A percentile compares a stretch with the other conserved stretches of the same genome.
These are phyloP conservation scores for Tetropium fuscum DNA, from an alignment of 2,888 invertebrate species.

Conservation along the genomic window DNA sequence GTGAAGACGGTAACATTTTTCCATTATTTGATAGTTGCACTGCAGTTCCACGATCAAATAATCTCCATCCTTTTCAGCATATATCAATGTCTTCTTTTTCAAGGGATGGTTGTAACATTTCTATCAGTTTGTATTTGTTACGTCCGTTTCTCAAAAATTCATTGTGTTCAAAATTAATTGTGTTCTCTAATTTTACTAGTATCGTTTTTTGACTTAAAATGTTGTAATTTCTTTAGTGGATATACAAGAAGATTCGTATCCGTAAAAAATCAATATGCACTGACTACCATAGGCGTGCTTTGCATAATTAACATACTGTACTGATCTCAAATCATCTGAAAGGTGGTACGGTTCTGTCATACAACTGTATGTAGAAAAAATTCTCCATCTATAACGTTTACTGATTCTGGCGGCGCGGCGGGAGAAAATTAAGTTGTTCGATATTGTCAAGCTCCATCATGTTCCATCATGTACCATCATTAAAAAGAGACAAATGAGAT, in stretches of 20 bases:
- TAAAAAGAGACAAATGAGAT: no score
- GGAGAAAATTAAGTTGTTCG: neutral
- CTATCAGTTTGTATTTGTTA: neutral
- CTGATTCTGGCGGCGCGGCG: neutral
- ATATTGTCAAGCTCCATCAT: no score
- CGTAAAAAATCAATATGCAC: neutral
- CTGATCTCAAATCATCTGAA: neutral
- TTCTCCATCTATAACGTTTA: neutral
- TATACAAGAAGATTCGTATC: no score
- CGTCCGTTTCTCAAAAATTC: neutral
- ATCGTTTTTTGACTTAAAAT: neutral
- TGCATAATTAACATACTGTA: neutral
- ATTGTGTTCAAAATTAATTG: neutral
- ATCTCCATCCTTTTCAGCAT: no score
- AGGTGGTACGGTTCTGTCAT: neutral
- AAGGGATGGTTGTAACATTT: neutral
- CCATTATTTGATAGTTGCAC: neutral
- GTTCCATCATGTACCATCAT: no score
- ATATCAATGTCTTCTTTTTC: no score
- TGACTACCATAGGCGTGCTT: neutral
- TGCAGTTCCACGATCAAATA: neutral
- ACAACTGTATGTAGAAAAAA: neutral
- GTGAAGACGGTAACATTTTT: neutral
- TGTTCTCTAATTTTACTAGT: neutral
- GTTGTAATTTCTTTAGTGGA: no score